Evolutionary conservation across 1,140 invertebrate genomes (phyloP), one percentile per base, ranked within the genome.

Genomic region (Aricia agestis): DNA sequence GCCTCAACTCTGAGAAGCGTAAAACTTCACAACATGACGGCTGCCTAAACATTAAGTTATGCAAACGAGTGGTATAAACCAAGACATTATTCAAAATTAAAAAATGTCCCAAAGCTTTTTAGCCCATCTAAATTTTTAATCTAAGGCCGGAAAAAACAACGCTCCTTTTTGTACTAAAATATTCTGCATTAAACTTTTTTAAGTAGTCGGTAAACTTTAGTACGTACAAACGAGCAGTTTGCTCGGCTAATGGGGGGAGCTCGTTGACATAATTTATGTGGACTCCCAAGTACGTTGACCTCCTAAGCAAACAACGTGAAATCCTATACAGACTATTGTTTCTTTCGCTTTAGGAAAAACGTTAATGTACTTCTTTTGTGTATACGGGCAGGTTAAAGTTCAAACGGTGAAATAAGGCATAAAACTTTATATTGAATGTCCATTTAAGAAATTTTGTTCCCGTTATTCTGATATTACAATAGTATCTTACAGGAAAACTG

Each of bases 221-320:
- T 52, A 52, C 45, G 45, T 52, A 52, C 45, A 52, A 52, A 52
- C 45, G 45, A 52, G 45, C 45, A 52, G 45, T 52, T 52, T 52
- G 13, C 45, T 52, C 45, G 45, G 45, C 45, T 52, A 52, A 52
- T 52, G 45, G 45, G 45, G 45, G 13, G 45, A 52, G 45, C 45
- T 52, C 13, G 11, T 52, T 52, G 45, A 52, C 45, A 52, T 52
- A 52, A 52, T 52, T 52, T 52, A 52, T 52, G 45, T 52, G 45
- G 45, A 36, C 36, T 36, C 36, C 6, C 45, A 52, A 42, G 45
- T 52, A 10, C 45, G 45, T 52, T 52, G 45, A 52, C 45, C 45
- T 52, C 45, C 45, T 52, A 52, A 52, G 45, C 13, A 52, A 52
- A 52, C 45, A 52, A 52, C 11, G 11, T 42, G 11, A 15, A 52